Evolutionary conservation across 1,140 invertebrate species (phyloP).

Genomic region (Hyles euphorbiae): DNA sequence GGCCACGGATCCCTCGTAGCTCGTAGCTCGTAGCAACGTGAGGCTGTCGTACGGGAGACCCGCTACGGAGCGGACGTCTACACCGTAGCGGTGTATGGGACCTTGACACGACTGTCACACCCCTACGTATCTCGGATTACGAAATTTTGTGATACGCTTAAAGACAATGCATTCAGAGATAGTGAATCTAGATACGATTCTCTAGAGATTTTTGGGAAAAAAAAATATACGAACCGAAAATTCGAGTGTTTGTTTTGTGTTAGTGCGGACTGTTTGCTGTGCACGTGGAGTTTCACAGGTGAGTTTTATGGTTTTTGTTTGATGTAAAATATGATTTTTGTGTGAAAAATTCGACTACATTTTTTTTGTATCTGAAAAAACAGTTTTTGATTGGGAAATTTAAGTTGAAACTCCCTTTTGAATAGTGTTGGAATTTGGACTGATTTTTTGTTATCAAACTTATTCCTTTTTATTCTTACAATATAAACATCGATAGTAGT

Average conservation of each 20-base stretch:
- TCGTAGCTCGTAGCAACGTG: slow-evolving; percentile 73
- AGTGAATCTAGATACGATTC: no score
- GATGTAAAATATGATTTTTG: neutral
- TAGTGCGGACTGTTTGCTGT: slow-evolving; percentile 24
- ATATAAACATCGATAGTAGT: no score
- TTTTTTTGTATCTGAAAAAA: no score
- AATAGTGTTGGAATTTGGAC: no score
- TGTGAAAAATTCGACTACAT: no score
- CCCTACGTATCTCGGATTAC: slow-evolving; percentile 18
- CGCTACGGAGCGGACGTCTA: slow-evolving; percentile 66
- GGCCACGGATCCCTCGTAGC: slow-evolving; percentile 54
- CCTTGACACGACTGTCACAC: slow-evolving; percentile 65
- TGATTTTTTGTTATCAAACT: no score
- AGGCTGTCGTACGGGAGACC: slow-evolving; percentile 66
- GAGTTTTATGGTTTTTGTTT: slow-evolving; percentile 10
- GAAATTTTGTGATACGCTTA: no score
- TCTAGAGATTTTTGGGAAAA: no score
- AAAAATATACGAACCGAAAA: neutral
- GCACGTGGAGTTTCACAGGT: slow-evolving; percentile 28
- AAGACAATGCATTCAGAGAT: no score
- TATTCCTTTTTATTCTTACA: no score
- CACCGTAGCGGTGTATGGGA: slow-evolving; percentile 44
- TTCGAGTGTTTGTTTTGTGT: slow-evolving; percentile 26
- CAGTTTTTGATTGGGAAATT: no score
- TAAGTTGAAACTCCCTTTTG: no score